phyloP scores from a whole-genome alignment of 2,113 vertebrate genomes.

The Sylvilagus bachmani region DNA sequence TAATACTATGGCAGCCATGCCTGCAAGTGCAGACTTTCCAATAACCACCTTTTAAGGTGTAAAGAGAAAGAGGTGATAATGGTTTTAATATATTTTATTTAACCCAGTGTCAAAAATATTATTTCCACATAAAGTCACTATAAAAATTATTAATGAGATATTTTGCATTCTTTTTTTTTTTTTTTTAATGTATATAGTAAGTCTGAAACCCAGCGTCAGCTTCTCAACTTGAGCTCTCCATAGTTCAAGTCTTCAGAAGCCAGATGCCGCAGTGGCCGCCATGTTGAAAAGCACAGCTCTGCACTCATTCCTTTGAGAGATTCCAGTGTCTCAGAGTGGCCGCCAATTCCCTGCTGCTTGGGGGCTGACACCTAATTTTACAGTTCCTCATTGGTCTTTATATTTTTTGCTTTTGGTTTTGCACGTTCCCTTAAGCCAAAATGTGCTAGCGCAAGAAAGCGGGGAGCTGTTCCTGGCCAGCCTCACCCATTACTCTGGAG shows the following conservation, averaged over 20 bases:
- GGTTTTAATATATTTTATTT: constrained; percentile 53
- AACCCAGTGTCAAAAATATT: constrained; percentile 44
- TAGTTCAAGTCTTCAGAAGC: constrained; percentile 28
- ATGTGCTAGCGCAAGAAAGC: not conserved
- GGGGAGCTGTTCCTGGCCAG: not conserved
- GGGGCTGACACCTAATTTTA: not conserved
- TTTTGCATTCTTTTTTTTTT: constrained; percentile 13
- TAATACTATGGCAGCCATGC: constrained; percentile 16
- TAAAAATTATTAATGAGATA: constrained; percentile 19
- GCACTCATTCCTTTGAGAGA: not conserved
- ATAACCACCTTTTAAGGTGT: constrained; percentile 42
- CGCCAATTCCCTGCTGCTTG: constrained; percentile 15
- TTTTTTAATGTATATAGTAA: not conserved
- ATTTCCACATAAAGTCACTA: constrained; percentile 42
- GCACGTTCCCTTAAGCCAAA: not conserved
- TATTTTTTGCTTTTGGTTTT: not conserved
- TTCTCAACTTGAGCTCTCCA: constrained; percentile 31
- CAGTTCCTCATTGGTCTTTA: not conserved
- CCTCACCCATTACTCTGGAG: not conserved
- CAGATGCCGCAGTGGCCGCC: not conserved
- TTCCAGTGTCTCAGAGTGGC: constrained; percentile 16
- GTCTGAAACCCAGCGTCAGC: constrained; percentile 12
- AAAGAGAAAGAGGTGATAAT: constrained; percentile 38
- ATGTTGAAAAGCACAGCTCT: not conserved
- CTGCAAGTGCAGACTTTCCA: constrained; percentile 29